Evolutionary conservation across 2,113 vertebrate genomes (phyloP), one percentile per base, ranked within the genome.

Genomic region (Cyprinus carpio): DNA sequence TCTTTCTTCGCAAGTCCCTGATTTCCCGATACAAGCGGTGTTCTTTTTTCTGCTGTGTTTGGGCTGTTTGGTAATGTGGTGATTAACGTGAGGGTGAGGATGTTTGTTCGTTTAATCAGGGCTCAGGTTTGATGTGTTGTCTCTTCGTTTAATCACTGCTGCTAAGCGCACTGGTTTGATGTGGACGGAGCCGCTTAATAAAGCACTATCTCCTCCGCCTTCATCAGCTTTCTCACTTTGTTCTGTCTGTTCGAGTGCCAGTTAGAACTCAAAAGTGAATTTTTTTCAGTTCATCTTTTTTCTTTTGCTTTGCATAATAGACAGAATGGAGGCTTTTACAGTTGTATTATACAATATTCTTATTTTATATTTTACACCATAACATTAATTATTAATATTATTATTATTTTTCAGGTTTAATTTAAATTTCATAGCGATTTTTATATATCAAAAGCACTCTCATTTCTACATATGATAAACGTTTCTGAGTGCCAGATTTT

Each of bases 81-180:
- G 93, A 93, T 93, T 94, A 93, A 92, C 89, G 86, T 90, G 91
- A 90, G 90, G 87, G 91, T 84, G 80, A 81, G 60, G 25, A 72
- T 37, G 90, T 85, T 88, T 60, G 91, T 87, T 74, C 89, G 88
- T 93, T 93, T 94, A 94, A 95, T 95, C 93, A 94, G 89, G 83
- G 91, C 92, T 91, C 89, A 89, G 91, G 93, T 94, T 94, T 94
- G 93, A 95, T 94, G 93, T 91, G 92, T 93, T 93, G 93, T 95
- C 93, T 94, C 91, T 87, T 90, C 90, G 92, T 93, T 93, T 93
- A 92, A 95, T 95, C 93, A 92, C 90, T 87, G 84, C 89, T 89
- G 91, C 88, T 85, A 65, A 91, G 92, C 90, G 90, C 91, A 93
- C 87, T 75, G 92, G 93, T 94, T 93, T 94, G 94, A 95, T 95